phyloP scores from a whole-genome alignment of 2,888 invertebrate species.

The Pelosia muscerda region DNA sequence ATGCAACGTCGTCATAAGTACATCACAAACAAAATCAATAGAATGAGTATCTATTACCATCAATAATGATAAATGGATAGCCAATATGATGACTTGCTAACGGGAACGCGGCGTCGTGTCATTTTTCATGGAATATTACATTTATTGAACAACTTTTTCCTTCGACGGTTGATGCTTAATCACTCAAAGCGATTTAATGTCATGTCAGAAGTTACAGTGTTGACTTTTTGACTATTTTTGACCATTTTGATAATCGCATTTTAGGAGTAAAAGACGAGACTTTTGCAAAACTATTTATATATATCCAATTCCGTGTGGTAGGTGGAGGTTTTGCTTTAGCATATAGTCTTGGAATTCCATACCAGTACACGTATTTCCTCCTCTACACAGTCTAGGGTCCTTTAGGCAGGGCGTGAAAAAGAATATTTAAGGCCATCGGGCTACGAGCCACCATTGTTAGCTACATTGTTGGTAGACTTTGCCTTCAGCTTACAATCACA shows the following conservation, averaged over 20 bases:
- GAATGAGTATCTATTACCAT: conserved; percentile 31
- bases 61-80: conserved; percentile 65
- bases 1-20: background rate
- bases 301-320: no score
- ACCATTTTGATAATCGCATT: background rate
- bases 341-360: no score
- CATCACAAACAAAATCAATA: conserved; percentile 50
- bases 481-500: no score
- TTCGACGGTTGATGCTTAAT: conserved; percentile 39
- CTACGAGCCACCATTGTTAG: no score
- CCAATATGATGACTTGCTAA: conserved; percentile 74
- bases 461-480: no score
- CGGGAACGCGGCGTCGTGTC: conserved; percentile 55
- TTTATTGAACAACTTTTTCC: conserved; percentile 52
- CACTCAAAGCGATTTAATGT: conserved; percentile 19
- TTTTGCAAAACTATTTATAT: no score
- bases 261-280: no score
- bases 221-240: background rate
- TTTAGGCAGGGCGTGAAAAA: no score
- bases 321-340: no score
- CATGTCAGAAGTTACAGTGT: conserved; percentile 1
- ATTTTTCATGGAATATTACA: conserved; percentile 63
- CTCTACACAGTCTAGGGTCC: no score
- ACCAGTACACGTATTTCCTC: no score
- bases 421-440: no score